phyloP scores from a whole-genome alignment of 2,113 vertebrate species.

The Peucedramus taeniatus region DNA sequence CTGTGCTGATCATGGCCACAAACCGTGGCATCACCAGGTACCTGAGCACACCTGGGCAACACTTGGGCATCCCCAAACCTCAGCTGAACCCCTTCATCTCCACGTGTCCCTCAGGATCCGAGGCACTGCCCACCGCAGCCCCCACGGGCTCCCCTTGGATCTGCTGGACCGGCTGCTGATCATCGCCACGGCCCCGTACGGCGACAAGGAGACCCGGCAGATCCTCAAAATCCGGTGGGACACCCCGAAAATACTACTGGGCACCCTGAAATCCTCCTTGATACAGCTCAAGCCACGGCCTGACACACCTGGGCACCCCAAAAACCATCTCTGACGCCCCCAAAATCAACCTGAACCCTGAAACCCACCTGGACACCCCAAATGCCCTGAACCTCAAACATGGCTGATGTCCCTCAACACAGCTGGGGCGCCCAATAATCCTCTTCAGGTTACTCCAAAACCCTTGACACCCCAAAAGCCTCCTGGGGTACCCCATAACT shows the following conservation, averaged over 20 bases:
- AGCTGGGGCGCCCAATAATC: neutral
- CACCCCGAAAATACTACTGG: neutral
- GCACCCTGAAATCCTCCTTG: neutral
- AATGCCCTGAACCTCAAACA: neutral
- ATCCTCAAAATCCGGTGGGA: neutral
- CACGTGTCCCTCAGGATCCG: neutral
- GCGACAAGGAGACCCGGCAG: neutral
- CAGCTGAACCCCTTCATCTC: rapidly evolving
- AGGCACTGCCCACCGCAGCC: neutral
- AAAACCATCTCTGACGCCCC: neutral
- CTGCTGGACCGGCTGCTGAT: neutral
- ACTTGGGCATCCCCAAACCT: neutral
- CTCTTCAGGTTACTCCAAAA: neutral
- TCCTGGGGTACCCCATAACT: neutral
- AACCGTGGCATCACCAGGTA: neutral
- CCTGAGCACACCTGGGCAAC: neutral
- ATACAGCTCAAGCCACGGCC: rapidly evolving
- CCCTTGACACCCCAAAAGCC: neutral
- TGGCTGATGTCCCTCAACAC: neutral
- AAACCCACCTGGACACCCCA: neutral
- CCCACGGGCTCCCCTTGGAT: neutral
- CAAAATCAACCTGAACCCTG: neutral
- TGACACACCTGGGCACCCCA: neutral
- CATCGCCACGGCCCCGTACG: neutral
- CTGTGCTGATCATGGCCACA: neutral